Conservation (phyloP, 2,113 vertebrate genomes). For the Piprites chloris region DNA sequence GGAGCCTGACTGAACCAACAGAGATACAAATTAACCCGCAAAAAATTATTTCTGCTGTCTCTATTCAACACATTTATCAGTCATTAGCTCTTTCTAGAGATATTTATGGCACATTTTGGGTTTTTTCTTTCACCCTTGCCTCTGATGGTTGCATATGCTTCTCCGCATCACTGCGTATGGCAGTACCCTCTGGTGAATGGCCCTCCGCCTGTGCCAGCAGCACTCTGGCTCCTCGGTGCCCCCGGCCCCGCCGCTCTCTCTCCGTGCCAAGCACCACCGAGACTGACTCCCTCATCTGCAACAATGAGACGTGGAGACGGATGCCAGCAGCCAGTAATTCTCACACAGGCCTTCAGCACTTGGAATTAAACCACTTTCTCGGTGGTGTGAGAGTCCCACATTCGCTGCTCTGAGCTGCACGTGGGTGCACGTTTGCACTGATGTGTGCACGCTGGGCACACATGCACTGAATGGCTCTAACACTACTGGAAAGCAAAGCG, state of each 20-base stretch:
- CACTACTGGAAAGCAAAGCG: background rate
- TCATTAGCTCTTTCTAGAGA: background rate
- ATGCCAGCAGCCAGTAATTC: slow-evolving; percentile 68
- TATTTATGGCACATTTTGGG: background rate
- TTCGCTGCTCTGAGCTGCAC: background rate
- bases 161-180: slow-evolving; percentile 34
- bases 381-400: background rate
- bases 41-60: background rate
- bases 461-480: background rate
- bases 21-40: background rate
- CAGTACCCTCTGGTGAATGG: slow-evolving; percentile 41
- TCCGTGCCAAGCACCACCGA: slow-evolving; percentile 63
- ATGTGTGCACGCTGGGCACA: background rate
- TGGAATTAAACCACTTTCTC: slow-evolving; percentile 23
- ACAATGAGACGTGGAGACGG: slow-evolving; percentile 49
- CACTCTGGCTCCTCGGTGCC: slow-evolving; percentile 24
- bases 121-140: slow-evolving; percentile 2
- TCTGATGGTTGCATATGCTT: slow-evolving; percentile 54
- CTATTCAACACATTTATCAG: background rate
- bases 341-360: slow-evolving; percentile 16
- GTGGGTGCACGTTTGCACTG: background rate
- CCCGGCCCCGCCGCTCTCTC: background rate
- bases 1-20: background rate
- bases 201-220: slow-evolving; percentile 29
- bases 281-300: slow-evolving; percentile 61